These are phyloP conservation scores for Aldabrachelys gigantea DNA, from an alignment of 2,113 vertebrate species.

Conservation along the genomic window DNA sequence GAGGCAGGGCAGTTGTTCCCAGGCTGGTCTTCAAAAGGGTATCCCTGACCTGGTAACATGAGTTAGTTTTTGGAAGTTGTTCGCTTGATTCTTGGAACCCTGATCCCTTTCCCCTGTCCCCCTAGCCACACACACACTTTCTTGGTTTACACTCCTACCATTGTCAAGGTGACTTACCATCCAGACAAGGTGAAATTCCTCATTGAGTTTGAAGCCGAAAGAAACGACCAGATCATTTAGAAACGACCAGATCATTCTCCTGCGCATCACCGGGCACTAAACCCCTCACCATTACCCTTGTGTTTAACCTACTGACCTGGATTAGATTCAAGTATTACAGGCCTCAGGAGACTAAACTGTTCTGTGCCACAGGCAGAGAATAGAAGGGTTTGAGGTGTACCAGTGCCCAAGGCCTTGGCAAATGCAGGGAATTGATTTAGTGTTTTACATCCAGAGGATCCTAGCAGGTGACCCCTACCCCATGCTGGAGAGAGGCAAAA, in stretches of 20 bases:
- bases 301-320: neutral
- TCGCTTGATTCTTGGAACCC: neutral
- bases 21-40: neutral
- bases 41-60: neutral
- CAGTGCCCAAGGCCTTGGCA: neutral
- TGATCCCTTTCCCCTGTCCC: too few species aligned
- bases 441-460: neutral
- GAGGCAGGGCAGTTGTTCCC: neutral
- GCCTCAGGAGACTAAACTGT: neutral
- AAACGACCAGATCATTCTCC: neutral
- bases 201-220: neutral
- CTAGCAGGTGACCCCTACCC: neutral
- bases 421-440: neutral
- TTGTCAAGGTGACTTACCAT: neutral
- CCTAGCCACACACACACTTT: neutral
- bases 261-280: neutral
- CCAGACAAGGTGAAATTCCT: neutral
- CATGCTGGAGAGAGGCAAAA: neutral
- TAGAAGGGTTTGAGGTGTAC: neutral
- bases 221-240: neutral
- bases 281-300: neutral
- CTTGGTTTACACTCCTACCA: neutral
- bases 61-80: neutral
- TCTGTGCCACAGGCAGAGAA: neutral
- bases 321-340: neutral